Base-by-base conservation (phyloP, 2,113 vertebrate genomes). In the Chlamydotis undulata region DNA sequence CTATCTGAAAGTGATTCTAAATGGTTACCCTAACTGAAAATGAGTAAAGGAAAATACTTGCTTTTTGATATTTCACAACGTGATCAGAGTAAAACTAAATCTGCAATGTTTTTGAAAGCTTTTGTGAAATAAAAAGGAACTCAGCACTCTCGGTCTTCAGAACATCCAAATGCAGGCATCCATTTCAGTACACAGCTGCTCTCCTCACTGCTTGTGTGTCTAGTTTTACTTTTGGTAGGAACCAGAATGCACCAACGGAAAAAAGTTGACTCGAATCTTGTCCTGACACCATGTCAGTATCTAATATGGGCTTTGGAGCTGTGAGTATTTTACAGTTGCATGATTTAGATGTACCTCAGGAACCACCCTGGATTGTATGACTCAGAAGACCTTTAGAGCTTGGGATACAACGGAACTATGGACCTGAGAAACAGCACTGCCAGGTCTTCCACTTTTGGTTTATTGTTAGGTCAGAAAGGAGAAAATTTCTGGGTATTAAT, bases 341-440 rank as follows among this genome's bases (percentile, higher is more conserved):
- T 74, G 29, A 21, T 84, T 49, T 41, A 61, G 16, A 26, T 33
- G 5, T 37, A n/a, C 18, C 7, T 85, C 0, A 1, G 47, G 17
- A 81, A 2, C 12, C 26, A 56, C 17, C 3, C 49, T 52, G 35
- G 35, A 47, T 0, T 47, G 4, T 29, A 6, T 26, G 33, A 49
- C 33, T 56, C 29, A 22, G 29, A 71, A 71, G 22, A 53, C 14
- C 2, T 49, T 64, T 25, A 80, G 10, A 50, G 13, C 18, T 3
- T 52, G 45, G 23, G 5, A 23, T 89, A 7, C 59, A 77, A 4
- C 14, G 18, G 7, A 86, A 10, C 17, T 80, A 8, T 41, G 21
- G 53, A 53, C 25, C 4, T 29, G 26, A 52, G 43, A 60, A 83
- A 4, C 5, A 60, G 4, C 50, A 18, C 31, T 80, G 45, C 14